A percentile compares a stretch with the other conserved stretches of the same genome.
phyloP scores from a whole-genome alignment of 1,140 invertebrate genomes.

The Euura lappo region DNA sequence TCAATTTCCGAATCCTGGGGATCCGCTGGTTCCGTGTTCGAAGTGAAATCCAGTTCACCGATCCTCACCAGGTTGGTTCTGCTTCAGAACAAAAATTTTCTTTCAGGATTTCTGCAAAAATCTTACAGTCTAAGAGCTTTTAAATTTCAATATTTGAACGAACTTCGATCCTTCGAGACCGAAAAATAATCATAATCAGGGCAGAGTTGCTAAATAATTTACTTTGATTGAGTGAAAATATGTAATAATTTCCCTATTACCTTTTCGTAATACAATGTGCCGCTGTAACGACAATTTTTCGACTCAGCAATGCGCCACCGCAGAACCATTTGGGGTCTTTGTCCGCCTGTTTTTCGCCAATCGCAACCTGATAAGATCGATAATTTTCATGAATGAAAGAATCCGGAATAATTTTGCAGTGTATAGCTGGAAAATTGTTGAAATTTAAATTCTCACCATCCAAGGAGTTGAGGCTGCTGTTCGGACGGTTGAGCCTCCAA shows the following conservation, averaged over 20 bases:
- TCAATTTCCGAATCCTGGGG: neutral
- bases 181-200: no score
- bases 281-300: neutral
- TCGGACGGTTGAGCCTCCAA: neutral
- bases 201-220: no score
- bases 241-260: neutral
- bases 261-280: neutral
- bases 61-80: neutral
- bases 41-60: neutral
- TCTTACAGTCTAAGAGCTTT: no score
- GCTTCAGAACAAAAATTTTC: no score
- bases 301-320: neutral
- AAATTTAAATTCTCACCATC: neutral
- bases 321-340: neutral
- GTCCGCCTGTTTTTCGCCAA: neutral
- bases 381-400: no score
- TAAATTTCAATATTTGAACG: no score
- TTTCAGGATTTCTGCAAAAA: no score
- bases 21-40: neutral
- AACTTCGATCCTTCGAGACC: no score
- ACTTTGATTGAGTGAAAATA: no score
- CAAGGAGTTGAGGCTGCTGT: neutral
- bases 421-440: neutral
- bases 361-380: neutral
- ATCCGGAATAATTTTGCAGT: no score